Base-by-base conservation (phyloP, 2,888 invertebrate species). In the Ptilodon capucinus region DNA sequence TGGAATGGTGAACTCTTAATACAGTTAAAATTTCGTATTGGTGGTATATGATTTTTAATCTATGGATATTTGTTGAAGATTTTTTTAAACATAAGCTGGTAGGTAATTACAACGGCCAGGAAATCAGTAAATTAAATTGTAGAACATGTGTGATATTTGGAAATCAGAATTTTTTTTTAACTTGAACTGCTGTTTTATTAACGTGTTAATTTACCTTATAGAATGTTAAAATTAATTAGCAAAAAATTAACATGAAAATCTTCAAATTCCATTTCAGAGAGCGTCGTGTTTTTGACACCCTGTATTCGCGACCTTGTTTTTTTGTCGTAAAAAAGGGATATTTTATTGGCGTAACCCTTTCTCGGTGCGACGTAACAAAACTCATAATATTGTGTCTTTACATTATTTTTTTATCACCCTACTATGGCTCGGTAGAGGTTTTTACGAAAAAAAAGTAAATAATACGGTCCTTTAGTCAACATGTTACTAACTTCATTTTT, bases 311-410 rank as follows among this genome's bases (percentile, higher is more conserved):
- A 19, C 6, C n/a, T 38, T 28, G 25, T 45, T 35, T 46, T 46
- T 48, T 30, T 32, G n/a, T 17, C 21, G 43, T 46, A 45, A 49
- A 45, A 34, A 35, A 38, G 17, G 28, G 14, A 48, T 21, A 46
- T 40, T 43, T 50, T 41, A 54, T 30, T 49, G 44, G 40, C 11
- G 11, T 14, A 46, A 57, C 42, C 51, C 39, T 60, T 54, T 18
- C n/a, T 7, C 13, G 14, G 17, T 42, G 13, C 34, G 21, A 30
- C 16, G 23, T 34, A 50, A 55, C 38, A 46, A 42, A 43, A 47
- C 34, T 42, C 36, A 42, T 52, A 40, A 35, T 56, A 41, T 49
- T 48, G 11, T 34, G 17, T 39, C 34, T 49, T 46, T 44, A 19
- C 14, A 43, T 52, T 52, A 41, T 48, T 46, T 25, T 47, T 54